Conservation (phyloP, 2,113 vertebrate species). For the Hystrix brachyura region DNA sequence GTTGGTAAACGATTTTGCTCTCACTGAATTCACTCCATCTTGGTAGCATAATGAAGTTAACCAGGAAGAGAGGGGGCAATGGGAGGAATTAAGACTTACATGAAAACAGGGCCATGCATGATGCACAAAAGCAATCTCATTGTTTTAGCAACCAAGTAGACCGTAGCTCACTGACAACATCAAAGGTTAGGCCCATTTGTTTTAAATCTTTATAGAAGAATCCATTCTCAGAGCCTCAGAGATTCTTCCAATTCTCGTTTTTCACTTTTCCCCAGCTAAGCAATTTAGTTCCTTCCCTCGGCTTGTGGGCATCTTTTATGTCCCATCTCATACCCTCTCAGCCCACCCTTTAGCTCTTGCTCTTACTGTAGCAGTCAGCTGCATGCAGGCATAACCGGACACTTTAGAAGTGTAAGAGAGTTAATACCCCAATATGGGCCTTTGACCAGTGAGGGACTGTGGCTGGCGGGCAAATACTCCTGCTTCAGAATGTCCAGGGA, state of each 20-base stretch:
- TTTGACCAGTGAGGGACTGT: neutral
- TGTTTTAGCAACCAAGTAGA: neutral
- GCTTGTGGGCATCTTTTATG: neutral
- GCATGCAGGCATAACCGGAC: neutral
- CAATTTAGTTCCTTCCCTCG: neutral
- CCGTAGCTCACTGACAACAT: neutral
- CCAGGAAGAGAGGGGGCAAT: neutral
- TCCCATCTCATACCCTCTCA: neutral
- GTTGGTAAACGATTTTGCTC: neutral
- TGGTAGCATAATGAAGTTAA: constrained; percentile 5
- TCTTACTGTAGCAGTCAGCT: neutral
- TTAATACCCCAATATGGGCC: neutral
- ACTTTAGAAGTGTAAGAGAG: neutral
- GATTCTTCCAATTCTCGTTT: constrained; percentile 21
- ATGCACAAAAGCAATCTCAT: neutral
- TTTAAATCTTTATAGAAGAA: constrained; percentile 47
- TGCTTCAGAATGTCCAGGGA: neutral
- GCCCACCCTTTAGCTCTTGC: neutral
- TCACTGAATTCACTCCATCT: neutral
- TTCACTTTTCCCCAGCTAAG: neutral
- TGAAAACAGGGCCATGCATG: neutral
- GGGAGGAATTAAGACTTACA: neutral
- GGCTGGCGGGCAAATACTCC: neutral
- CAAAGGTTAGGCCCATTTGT: neutral
- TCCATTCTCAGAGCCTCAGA: neutral